phyloP scores from a whole-genome alignment of 2,888 invertebrate species.

The Azorinus chamasolen region DNA sequence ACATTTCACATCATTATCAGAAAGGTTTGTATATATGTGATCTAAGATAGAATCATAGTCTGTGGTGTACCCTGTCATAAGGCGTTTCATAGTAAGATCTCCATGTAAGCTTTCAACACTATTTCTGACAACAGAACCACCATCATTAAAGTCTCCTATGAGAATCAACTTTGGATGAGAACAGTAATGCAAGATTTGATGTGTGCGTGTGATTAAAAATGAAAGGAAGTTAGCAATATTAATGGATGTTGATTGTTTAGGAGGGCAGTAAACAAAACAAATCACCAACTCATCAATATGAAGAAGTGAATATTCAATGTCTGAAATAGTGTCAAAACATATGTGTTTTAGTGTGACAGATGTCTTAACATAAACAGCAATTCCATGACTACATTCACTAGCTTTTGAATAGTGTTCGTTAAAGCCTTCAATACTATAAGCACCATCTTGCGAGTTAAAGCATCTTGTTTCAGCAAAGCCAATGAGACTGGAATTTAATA shows the following conservation, averaged over 20 bases:
- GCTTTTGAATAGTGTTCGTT: conserved; percentile 15
- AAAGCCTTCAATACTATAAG: conserved; percentile 21
- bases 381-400: conserved; percentile 24
- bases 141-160: no score
- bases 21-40: conserved; percentile 10
- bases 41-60: conserved; percentile 13
- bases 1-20: not conserved
- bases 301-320: conserved; percentile 3
- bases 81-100: no score
- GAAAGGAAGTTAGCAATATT: no score
- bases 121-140: no score
- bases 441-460: not conserved
- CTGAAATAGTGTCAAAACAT: conserved; percentile 1
- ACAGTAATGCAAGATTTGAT: no score
- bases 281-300: not conserved
- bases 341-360: not conserved
- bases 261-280: conserved; percentile 10
- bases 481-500: conserved; percentile 33
- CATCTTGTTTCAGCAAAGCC: conserved; percentile 45
- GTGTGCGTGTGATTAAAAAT: no score
- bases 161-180: no score
- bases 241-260: not conserved
- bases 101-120: no score
- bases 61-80: not conserved
- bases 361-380: conserved; percentile 9